Evolutionary conservation across 2,797 vertebrate species (phyloP).

Genomic region (Anas acuta): DNA sequence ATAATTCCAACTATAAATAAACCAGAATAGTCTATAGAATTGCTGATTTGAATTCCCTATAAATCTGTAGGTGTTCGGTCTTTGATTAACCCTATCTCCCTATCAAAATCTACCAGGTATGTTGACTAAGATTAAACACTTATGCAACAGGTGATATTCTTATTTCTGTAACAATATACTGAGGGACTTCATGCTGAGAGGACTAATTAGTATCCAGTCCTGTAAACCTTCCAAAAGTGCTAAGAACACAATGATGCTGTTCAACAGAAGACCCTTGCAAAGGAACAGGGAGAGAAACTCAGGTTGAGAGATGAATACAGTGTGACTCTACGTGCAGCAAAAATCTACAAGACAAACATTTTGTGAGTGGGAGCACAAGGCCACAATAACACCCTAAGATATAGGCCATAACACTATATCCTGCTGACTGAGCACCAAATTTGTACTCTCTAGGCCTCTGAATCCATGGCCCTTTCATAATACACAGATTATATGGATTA

Average conservation of each 20-base stretch:
- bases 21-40: background rate
- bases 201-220: background rate
- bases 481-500: background rate
- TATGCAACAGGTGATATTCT: background rate
- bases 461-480: background rate
- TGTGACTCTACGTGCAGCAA: background rate
- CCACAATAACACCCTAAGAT: rapidly evolving
- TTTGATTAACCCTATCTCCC: background rate
- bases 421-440: background rate
- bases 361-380: background rate
- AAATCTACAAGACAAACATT: background rate
- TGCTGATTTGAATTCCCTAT: background rate
- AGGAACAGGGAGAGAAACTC: background rate
- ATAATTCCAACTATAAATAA: slow-evolving; percentile 2
- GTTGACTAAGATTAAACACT: background rate
- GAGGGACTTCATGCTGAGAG: background rate
- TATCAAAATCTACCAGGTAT: background rate
- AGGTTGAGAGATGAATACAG: background rate
- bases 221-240: background rate
- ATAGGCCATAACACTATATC: background rate
- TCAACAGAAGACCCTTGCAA: background rate
- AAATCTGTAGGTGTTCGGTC: background rate
- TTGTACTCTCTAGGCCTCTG: background rate
- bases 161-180: background rate
- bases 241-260: background rate